Evolutionary conservation across 2,113 vertebrate species (phyloP).

Genomic region (Corythornis vintsioides): DNA sequence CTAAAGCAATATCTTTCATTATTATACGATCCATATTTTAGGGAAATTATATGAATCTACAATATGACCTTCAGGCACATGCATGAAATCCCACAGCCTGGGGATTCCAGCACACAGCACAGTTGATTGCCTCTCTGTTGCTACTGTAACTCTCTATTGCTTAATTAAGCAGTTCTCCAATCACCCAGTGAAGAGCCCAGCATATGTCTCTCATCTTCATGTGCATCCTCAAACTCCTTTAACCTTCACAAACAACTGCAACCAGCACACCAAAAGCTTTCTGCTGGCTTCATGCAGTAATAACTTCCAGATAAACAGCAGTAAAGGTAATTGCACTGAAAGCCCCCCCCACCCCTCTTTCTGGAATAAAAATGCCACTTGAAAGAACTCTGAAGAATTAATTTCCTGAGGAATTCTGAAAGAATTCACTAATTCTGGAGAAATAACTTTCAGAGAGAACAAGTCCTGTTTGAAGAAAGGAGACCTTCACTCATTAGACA

Average conservation of each 20-base stretch:
- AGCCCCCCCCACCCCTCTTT: background rate
- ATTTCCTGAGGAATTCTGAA: too few species aligned
- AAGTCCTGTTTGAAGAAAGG: background rate
- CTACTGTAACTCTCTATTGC: background rate
- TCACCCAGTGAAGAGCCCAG: background rate
- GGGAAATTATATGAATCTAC: background rate
- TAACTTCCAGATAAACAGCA: background rate
- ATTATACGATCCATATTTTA: background rate
- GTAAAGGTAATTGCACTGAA: background rate
- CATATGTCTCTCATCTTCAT: background rate
- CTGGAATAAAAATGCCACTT: background rate
- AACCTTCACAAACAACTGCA: background rate
- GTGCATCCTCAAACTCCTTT: background rate
- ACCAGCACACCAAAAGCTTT: background rate
- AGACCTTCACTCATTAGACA: background rate
- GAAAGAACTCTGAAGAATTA: too few species aligned
- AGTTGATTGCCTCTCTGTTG: background rate
- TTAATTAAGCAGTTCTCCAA: background rate
- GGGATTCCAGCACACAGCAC: rapidly evolving
- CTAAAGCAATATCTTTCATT: background rate
- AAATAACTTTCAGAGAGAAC: background rate
- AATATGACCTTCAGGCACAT: background rate
- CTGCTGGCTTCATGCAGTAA: background rate
- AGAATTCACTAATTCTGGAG: background rate
- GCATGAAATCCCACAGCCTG: background rate